Conservation (phyloP, 1,140 invertebrate genomes). For the Marisa cornuarietis region DNA sequence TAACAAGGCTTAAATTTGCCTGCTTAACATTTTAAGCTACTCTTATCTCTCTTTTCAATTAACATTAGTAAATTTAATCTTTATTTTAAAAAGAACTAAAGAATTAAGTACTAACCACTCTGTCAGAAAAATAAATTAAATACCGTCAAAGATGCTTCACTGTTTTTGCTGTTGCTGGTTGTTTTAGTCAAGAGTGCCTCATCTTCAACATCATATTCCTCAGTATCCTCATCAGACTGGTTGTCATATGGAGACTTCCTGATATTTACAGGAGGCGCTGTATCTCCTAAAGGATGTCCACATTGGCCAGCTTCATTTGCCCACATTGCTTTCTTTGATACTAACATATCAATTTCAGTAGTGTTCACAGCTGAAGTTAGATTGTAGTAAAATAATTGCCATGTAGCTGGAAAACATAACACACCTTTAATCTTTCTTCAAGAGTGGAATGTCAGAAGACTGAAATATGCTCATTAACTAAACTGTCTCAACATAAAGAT, state of each 20-base stretch:
- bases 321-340: background rate
- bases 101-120: background rate
- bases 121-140: background rate
- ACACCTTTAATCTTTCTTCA: too few species aligned
- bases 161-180: background rate
- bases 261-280: background rate
- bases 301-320: background rate
- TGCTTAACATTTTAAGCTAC: background rate
- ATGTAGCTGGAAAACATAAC: too few species aligned
- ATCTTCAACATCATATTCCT: conserved; percentile 1
- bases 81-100: background rate
- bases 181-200: background rate
- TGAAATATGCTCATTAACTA: too few species aligned
- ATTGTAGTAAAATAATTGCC: background rate
- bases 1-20: too few species aligned
- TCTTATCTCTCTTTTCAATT: background rate
- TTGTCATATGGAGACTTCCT: background rate
- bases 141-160: background rate
- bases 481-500: too few species aligned
- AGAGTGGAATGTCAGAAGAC: too few species aligned
- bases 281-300: background rate
- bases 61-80: background rate
- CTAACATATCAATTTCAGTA: background rate
- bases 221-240: conserved; percentile 6
- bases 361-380: background rate